A percentile compares a stretch with the other conserved stretches of the same genome.
Conservation (phyloP, 2,888 invertebrate genomes). For the Eulithis testata region DNA sequence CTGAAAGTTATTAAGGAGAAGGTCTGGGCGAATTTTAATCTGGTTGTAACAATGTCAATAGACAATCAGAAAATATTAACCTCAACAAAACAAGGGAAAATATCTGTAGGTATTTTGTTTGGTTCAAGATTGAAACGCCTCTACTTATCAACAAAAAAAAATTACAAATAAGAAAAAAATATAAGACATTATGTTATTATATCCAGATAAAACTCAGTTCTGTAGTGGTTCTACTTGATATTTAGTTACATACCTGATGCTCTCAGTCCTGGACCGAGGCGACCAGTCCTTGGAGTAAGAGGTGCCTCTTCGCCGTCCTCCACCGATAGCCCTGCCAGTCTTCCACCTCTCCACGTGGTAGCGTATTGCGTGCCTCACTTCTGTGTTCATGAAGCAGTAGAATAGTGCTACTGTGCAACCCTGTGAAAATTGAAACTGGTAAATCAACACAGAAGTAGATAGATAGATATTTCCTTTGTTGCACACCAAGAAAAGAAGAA, state of each 20-base stretch:
- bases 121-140: not conserved
- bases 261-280: slow-evolving; percentile 91
- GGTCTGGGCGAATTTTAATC: slow-evolving; percentile 8
- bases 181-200: too few species aligned
- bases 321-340: slow-evolving; percentile 86
- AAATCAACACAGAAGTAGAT: too few species aligned
- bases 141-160: too few species aligned
- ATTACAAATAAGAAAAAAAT: too few species aligned
- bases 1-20: not conserved
- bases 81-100: slow-evolving; percentile 5
- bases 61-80: not conserved
- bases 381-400: slow-evolving; percentile 97
- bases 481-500: too few species aligned
- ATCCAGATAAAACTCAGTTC: too few species aligned
- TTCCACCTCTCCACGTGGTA: slow-evolving; percentile 93
- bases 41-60: not conserved
- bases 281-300: slow-evolving; percentile 93
- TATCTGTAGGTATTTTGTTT: not conserved
- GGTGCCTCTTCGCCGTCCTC: slow-evolving; percentile 86
- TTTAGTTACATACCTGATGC: slow-evolving; percentile 87
- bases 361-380: slow-evolving; percentile 93
- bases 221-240: too few species aligned
- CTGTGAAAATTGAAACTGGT: slow-evolving; percentile 68
- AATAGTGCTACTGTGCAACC: slow-evolving; percentile 95
- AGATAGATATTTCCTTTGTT: too few species aligned